Conservation (phyloP, 1,140 invertebrate genomes). For the Sycobia sp. region DNA sequence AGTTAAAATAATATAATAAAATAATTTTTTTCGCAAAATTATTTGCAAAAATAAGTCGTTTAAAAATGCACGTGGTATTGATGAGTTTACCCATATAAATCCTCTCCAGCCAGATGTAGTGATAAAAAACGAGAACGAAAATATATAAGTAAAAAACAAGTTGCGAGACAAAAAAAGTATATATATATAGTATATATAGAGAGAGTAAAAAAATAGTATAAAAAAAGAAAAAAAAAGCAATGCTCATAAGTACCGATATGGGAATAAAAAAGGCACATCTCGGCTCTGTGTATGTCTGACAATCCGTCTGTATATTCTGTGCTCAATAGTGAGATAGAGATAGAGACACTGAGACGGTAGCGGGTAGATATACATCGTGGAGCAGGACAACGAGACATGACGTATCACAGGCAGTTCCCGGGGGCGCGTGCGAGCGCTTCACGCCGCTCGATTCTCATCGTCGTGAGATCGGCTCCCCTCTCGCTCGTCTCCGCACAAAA, state of each 20-base stretch:
- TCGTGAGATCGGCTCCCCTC: too few species aligned
- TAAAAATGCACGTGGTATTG: too few species aligned
- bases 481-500: neutral
- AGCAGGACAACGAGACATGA: too few species aligned
- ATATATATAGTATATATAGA: neutral
- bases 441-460: too few species aligned
- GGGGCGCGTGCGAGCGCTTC: neutral
- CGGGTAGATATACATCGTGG: too few species aligned
- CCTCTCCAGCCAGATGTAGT: neutral
- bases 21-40: too few species aligned
- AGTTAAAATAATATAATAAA: too few species aligned
- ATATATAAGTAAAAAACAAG: slow-evolving; percentile 26
- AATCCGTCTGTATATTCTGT: slow-evolving; percentile 17
- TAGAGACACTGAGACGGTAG: slow-evolving; percentile 6
- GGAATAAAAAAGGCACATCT: slow-evolving; percentile 46
- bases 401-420: neutral
- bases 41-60: too few species aligned
- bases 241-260: slow-evolving; percentile 53
- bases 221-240: slow-evolving; percentile 44
- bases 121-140: slow-evolving; percentile 28
- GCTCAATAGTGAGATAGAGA: too few species aligned
- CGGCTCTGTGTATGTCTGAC: slow-evolving; percentile 20
- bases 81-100: neutral
- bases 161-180: neutral
- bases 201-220: neutral